Conservation (phyloP, 1,140 invertebrate genomes). For the Procambarus virginalis region DNA sequence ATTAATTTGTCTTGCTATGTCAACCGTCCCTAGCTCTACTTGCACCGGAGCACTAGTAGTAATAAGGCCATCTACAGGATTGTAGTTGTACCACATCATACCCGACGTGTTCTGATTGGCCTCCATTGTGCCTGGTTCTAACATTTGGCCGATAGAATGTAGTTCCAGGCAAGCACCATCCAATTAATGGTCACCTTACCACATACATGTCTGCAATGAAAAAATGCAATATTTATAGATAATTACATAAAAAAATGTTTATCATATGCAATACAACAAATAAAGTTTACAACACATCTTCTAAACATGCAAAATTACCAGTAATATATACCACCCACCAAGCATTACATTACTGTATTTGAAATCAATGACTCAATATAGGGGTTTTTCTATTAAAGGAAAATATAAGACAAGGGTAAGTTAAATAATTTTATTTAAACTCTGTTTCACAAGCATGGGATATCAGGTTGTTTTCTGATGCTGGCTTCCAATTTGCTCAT, state of each 20-base stretch:
- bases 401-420: constrained; percentile 50
- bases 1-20: constrained; percentile 62
- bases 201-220: constrained; percentile 46
- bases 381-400: constrained; percentile 17
- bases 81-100: constrained; percentile 62
- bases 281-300: neutral
- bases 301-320: neutral
- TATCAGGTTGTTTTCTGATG: constrained; percentile 65
- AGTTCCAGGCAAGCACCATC: neutral
- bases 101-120: constrained; percentile 29
- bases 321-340: neutral
- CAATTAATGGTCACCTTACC: constrained; percentile 13
- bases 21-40: constrained; percentile 58
- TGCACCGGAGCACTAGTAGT: constrained; percentile 57
- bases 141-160: neutral
- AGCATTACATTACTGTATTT: constrained; percentile 4
- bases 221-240: neutral
- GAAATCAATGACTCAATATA: neutral
- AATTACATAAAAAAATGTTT: neutral
- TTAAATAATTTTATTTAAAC: constrained; percentile 46
- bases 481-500: constrained; percentile 61
- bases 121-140: constrained; percentile 36
- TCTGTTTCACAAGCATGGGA: constrained; percentile 65
- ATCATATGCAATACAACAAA: neutral
- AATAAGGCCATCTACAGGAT: constrained; percentile 48